Base-by-base conservation (phyloP, 2,888 invertebrate species). In the Steinernema hermaphroditum region DNA sequence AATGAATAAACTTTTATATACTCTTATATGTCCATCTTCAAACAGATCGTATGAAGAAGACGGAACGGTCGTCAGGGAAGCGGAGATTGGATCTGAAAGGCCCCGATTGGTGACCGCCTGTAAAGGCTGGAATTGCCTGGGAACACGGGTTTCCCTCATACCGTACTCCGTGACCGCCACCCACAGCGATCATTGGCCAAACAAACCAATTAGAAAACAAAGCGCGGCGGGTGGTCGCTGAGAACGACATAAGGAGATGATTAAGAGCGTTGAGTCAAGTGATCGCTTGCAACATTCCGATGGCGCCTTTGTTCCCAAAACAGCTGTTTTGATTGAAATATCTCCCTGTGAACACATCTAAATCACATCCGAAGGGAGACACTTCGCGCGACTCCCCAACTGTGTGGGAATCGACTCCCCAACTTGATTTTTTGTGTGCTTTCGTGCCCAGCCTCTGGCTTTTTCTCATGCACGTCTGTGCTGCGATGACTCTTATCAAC, bases 11-110 rank as follows among this genome's bases (percentile, higher is more conserved):
- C n/a, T n/a, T n/a, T n/a, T n/a, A n/a, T n/a, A n/a, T n/a, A n/a
- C n/a, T n/a, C n/a, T n/a, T n/a, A n/a, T n/a, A n/a, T n/a, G n/a
- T n/a, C n/a, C n/a, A n/a, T n/a, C n/a, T n/a, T n/a, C n/a, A n/a
- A n/a, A n/a, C n/a, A 8, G 54, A 54, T 54, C 54, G 54, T 54
- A 27, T 54, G 54, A 54, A 54, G 54, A 54, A 54, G 54, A 54
- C 54, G 22, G 54, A 54, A 27, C 54, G 54, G 2, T 27, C 54
- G 54, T 54, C 54, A 16, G n/a, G 46, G n/a, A 6, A 46, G 19
- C 46, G 37, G 37, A 19, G 16, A 46, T 19, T n/a, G 9, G 46
- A 46, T 46, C n/a, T 46, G 22, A 46, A 46, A 46, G 46, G 46
- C 9, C 46, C 46, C 9, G 16, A 19, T 2, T 46, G 16, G 16